Base-by-base conservation (phyloP, 37 sponge, comb jelly and placozoan species). In the Beroe forskalii region DNA sequence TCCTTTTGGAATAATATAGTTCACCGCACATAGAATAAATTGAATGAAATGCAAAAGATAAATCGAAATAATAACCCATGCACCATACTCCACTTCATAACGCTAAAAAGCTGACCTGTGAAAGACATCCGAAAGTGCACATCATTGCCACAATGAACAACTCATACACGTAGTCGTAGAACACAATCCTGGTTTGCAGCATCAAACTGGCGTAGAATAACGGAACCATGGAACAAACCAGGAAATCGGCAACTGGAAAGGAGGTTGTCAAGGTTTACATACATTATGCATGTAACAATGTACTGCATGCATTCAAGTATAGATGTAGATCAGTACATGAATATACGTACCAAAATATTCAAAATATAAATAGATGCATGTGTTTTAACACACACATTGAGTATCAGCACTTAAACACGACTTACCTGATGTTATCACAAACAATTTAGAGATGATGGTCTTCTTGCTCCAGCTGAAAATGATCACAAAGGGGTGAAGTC, bases 81-180 rank as follows among this genome's bases (percentile, higher is more conserved):
- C n/a, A n/a, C n/a, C n/a, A n/a, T n/a, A n/a, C n/a, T n/a, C n/a
- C n/a, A n/a, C n/a, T n/a, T n/a, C n/a, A n/a, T n/a, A n/a, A n/a
- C n/a, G n/a, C n/a, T n/a, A n/a, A n/a, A n/a, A n/a, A n/a, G n/a
- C 55, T 48, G 55, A 80, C 86, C 86, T 80, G 86, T 1, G 86
- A 80, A 24, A 37, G 28, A 43, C 86, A 80, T 37, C 86, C 86
- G 55, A 80, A 80, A 9, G 86, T 80, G 27, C 86, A 80, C 86
- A 80, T 80, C 12, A 80, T 80, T n/a, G 55, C 44, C 24, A 80
- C 55, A 23, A 80, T 44, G 8, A 44, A 35, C 28, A 38, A 48
- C 55, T 80, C 86, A 37, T 80, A 80, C 2, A 22, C 22, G 55
- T 17, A 17, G 55, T 80, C 23, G 55, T 44, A 80, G 48, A 80